Percentiles rank a stretch among this genome's conserved stretches.
phyloP scores from a whole-genome alignment of 2,113 vertebrate species.

The Alethe castanea region DNA sequence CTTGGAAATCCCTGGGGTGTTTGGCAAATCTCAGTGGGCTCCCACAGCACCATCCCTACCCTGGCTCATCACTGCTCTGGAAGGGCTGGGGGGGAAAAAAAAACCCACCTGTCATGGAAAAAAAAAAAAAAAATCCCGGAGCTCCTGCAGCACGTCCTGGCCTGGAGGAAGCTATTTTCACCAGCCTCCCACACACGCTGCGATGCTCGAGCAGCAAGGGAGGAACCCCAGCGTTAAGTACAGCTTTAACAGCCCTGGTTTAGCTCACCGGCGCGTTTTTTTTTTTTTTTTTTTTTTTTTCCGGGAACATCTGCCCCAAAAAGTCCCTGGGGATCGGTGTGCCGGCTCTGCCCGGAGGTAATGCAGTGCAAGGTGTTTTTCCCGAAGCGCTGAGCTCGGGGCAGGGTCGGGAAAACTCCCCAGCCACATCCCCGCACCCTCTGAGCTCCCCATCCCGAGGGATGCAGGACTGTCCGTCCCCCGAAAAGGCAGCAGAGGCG shows the following conservation, averaged over 20 bases:
- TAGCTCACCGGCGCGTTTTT: accelerated
- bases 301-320: neutral
- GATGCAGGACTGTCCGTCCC: neutral
- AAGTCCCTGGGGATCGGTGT: neutral
- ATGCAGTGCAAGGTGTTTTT: neutral
- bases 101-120: accelerated
- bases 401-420: neutral
- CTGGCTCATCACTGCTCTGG: accelerated
- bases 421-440: accelerated
- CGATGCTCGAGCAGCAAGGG: neutral
- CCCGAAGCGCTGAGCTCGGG: neutral
- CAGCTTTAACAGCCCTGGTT: neutral
- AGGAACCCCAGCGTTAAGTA: neutral
- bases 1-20: accelerated
- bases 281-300: too few relatives aligned
- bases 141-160: neutral
- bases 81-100: too few relatives aligned
- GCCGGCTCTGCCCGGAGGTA: neutral
- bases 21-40: neutral
- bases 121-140: neutral
- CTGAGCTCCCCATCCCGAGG: accelerated
- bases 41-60: neutral
- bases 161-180: slow-evolving; percentile 31
- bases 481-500: neutral
- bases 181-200: slow-evolving; percentile 10